Percentiles rank a stretch among this genome's conserved stretches.
Evolutionary conservation across 2,113 vertebrate species (phyloP).

Genomic region (Athene noctua): DNA sequence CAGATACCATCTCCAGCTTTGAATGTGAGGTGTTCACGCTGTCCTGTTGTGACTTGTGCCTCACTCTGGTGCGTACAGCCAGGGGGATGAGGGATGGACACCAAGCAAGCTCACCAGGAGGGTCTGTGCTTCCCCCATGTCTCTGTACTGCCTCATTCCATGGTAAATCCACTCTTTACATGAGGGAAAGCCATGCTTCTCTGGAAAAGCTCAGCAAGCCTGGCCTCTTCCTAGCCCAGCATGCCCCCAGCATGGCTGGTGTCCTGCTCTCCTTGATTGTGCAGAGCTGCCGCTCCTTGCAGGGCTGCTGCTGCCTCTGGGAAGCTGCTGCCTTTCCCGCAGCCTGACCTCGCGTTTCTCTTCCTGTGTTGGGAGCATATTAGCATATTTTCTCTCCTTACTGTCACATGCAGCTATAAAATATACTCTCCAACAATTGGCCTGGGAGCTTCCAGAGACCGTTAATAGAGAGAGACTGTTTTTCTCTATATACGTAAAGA

Average conservation of each 20-base stretch:
- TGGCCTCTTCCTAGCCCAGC: background rate
- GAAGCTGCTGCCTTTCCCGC: background rate
- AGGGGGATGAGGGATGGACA: background rate
- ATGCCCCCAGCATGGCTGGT: background rate
- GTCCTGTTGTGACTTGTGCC: fast-evolving
- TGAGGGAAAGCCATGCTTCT: background rate
- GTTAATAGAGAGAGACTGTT: background rate
- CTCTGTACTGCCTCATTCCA: background rate
- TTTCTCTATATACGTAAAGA: background rate
- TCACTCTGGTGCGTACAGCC: background rate
- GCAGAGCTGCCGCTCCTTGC: background rate
- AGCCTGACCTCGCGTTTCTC: background rate
- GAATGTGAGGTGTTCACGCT: fast-evolving
- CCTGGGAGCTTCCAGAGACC: slow-evolving; percentile 21
- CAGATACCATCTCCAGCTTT: background rate
- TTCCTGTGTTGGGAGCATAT: background rate
- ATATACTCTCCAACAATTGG: slow-evolving; percentile 30
- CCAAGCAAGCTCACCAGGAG: background rate
- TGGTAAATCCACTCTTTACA: background rate
- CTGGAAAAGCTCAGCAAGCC: background rate
- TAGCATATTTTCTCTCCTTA: slow-evolving; percentile 33
- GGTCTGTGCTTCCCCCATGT: fast-evolving
- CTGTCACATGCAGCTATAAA: slow-evolving; percentile 33
- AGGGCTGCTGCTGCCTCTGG: background rate
- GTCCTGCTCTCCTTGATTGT: background rate